A percentile compares a stretch with the other conserved stretches of the same genome.
These are phyloP conservation scores for Pituophis catenifer DNA, from an alignment of 2,113 vertebrate species.

Conservation along the genomic window DNA sequence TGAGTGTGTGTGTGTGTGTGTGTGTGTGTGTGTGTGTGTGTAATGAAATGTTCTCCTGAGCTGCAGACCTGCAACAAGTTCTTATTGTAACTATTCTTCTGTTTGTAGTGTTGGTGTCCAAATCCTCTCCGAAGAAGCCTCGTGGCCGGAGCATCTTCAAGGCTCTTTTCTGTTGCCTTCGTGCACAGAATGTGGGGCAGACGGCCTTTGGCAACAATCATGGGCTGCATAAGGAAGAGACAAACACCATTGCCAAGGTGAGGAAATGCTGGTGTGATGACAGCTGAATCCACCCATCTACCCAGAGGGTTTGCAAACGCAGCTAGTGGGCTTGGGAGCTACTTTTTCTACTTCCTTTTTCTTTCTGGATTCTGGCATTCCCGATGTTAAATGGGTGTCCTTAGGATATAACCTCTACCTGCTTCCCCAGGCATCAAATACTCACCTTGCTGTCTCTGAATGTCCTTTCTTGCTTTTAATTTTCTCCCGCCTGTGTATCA, in stretches of 20 bases:
- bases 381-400: background rate
- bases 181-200: conserved; percentile 78
- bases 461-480: background rate
- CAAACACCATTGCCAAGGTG: conserved; percentile 81
- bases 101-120: conserved; percentile 76
- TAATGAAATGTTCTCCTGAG: background rate
- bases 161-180: conserved; percentile 84
- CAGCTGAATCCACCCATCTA: background rate
- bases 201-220: conserved; percentile 72
- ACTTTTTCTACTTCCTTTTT: background rate
- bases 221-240: conserved; percentile 77
- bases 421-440: background rate
- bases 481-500: background rate
- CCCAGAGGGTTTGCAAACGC: background rate
- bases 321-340: background rate
- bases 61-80: background rate
- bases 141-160: conserved; percentile 84
- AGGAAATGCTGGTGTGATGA: background rate
- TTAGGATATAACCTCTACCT: background rate
- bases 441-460: background rate
- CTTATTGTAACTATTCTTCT: background rate
- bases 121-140: conserved; percentile 81
- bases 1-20: too few species aligned
- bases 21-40: too few species aligned
- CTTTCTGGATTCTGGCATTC: background rate